A percentile compares a stretch with the other conserved stretches of the same genome.
Conservation (phyloP, 2,888 invertebrate genomes). For the Phyto melanocephala region DNA sequence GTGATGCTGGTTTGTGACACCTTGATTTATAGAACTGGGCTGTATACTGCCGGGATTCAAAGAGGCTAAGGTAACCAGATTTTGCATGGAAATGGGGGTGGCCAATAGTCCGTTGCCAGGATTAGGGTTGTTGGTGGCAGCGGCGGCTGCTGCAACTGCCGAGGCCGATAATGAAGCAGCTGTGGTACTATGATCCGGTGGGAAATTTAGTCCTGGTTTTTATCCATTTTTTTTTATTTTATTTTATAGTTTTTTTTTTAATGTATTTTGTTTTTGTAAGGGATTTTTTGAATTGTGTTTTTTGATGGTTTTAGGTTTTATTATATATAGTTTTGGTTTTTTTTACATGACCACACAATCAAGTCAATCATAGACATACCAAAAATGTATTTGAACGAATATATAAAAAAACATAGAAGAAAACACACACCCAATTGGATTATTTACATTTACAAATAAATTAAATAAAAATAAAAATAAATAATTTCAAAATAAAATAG, state of each 20-base stretch:
- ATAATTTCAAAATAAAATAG: too few relatives aligned
- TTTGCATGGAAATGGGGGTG: slow-evolving; percentile 92
- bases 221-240: slow-evolving; percentile 72
- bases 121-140: slow-evolving; percentile 75
- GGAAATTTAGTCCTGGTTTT: slow-evolving; percentile 79
- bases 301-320: slow-evolving; percentile 70
- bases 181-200: slow-evolving; percentile 79
- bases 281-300: slow-evolving; percentile 73
- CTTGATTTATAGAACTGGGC: slow-evolving; percentile 24
- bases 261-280: slow-evolving; percentile 71
- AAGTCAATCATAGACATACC: slow-evolving; percentile 79
- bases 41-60: slow-evolving; percentile 64
- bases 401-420: slow-evolving; percentile 79
- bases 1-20: slow-evolving; percentile 73
- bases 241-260: slow-evolving; percentile 70
- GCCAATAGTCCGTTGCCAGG: slow-evolving; percentile 80
- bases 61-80: slow-evolving; percentile 87
- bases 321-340: slow-evolving; percentile 67
- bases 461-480: slow-evolving; percentile 63
- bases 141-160: slow-evolving; percentile 77
- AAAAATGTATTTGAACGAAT: slow-evolving; percentile 78
- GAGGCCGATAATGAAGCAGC: slow-evolving; percentile 75
- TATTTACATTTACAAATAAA: slow-evolving; percentile 79
- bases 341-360: slow-evolving; percentile 79
- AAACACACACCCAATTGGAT: slow-evolving; percentile 80